phyloP scores from a whole-genome alignment of 2,113 vertebrate genomes.

The Mustela nigripes region DNA sequence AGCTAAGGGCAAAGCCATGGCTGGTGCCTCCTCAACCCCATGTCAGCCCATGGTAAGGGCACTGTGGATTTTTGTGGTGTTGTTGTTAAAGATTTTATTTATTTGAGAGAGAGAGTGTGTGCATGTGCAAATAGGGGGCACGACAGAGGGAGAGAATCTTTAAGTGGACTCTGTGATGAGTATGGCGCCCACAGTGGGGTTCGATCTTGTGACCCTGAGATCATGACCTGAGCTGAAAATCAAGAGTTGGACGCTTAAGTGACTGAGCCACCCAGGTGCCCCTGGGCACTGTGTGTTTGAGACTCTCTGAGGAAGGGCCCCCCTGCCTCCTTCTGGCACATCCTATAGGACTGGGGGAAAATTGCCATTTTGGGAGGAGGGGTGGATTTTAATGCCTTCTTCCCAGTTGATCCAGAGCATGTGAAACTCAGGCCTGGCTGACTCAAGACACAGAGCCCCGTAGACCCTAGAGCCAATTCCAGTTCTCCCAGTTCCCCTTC shows the following conservation, averaged over 20 bases:
- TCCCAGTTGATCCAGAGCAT: not conserved
- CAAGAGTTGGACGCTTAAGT: not conserved
- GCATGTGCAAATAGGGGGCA: too few relatives aligned
- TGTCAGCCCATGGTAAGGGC: not conserved
- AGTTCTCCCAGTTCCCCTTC: not conserved
- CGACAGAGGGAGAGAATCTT: not conserved
- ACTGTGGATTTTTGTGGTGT: not conserved
- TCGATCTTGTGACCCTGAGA: not conserved
- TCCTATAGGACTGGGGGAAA: not conserved
- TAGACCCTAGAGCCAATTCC: not conserved
- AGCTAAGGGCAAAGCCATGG: not conserved
- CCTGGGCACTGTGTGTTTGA: constrained; percentile 4
- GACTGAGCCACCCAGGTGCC: not conserved
- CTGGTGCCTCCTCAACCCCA: not conserved
- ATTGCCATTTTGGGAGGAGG: not conserved
- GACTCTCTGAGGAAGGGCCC: not conserved
- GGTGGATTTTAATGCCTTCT: constrained; percentile 6
- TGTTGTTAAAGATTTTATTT: not conserved
- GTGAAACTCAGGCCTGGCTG: not conserved
- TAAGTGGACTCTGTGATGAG: not conserved
- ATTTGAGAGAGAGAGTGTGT: not conserved
- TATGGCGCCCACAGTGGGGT: not conserved
- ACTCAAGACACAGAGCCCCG: not conserved
- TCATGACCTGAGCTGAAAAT: not conserved
- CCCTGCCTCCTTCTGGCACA: not conserved